A percentile compares a stretch with the other conserved stretches of the same genome.
These are phyloP conservation scores for Drosophila glabriapex DNA, from an alignment of 2,888 invertebrate species.

Conservation along the genomic window DNA sequence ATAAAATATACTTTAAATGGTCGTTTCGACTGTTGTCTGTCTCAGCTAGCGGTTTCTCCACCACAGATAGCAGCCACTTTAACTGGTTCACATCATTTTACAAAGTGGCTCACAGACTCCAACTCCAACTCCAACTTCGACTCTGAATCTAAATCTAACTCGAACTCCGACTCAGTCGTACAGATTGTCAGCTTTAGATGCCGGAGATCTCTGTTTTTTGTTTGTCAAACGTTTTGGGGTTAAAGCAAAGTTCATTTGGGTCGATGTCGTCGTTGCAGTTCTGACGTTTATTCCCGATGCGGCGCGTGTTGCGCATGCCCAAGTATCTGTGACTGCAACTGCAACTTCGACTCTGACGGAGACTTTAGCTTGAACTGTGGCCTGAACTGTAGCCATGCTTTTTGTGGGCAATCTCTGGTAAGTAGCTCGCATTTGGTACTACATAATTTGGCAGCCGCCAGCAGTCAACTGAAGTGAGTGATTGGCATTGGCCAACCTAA, in stretches of 20 bases:
- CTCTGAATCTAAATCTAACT: slow-evolving; percentile 18
- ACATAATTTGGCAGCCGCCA: slow-evolving; percentile 71
- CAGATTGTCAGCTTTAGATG: slow-evolving; percentile 74
- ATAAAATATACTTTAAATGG: slow-evolving; percentile 79
- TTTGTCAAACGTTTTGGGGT: slow-evolving; percentile 77
- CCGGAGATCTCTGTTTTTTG: slow-evolving; percentile 66
- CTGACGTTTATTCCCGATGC: slow-evolving; percentile 37
- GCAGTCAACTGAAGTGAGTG: slow-evolving; percentile 51
- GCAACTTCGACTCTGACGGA: slow-evolving; percentile 1
- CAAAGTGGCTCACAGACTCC: slow-evolving; percentile 65
- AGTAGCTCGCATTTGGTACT: slow-evolving; percentile 48
- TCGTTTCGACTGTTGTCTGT: slow-evolving; percentile 79
- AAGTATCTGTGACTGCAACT: slow-evolving; percentile 40
- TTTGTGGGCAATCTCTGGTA: slow-evolving; percentile 33
- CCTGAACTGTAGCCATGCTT: slow-evolving; percentile 23
- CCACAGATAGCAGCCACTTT: slow-evolving; percentile 56
- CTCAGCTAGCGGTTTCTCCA: slow-evolving; percentile 68
- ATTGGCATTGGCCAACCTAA: slow-evolving; percentile 54
- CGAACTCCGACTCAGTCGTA: slow-evolving; percentile 17
- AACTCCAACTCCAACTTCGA: slow-evolving; percentile 17
- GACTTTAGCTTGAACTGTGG: slow-evolving; percentile 72
- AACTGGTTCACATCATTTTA: slow-evolving; percentile 79
- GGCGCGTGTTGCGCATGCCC: slow-evolving; percentile 73
- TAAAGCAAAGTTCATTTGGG: slow-evolving; percentile 74
- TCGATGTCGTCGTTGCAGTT: slow-evolving; percentile 59